Percentiles rank a stretch among this genome's conserved stretches.
Conservation (phyloP, 2,797 vertebrate species). For the Petrocephalus sullivani region DNA sequence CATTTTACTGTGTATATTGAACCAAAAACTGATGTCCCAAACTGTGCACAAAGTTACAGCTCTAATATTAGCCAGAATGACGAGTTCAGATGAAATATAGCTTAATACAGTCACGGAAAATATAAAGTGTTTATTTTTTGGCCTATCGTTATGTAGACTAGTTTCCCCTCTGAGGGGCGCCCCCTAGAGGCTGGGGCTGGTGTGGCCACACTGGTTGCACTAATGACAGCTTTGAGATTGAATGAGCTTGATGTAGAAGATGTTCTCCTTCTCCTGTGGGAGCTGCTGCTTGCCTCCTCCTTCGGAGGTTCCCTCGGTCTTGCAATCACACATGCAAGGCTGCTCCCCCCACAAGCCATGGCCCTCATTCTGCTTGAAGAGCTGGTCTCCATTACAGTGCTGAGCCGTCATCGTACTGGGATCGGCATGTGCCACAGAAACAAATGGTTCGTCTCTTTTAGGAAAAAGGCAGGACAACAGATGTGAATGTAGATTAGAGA, state of each 20-base stretch:
- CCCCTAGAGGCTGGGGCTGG: neutral
- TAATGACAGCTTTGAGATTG: slow-evolving; percentile 10
- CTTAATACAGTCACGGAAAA: neutral
- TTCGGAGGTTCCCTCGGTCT: neutral
- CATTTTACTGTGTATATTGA: no score
- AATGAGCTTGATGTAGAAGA: slow-evolving; percentile 22
- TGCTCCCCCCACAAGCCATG: neutral
- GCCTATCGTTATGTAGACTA: neutral
- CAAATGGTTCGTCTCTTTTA: neutral
- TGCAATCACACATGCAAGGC: slow-evolving; percentile 14
- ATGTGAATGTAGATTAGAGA: neutral
- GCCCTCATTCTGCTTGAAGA: neutral
- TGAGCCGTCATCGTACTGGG: neutral
- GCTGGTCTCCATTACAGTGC: slow-evolving; percentile 24
- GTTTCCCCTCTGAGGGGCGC: neutral
- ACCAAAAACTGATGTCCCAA: no score
- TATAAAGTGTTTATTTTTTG: neutral
- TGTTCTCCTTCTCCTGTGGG: slow-evolving; percentile 21
- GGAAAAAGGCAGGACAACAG: neutral
- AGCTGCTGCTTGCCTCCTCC: slow-evolving; percentile 27
- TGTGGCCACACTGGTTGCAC: neutral
- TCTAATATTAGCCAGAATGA: neutral
- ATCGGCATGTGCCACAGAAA: neutral
- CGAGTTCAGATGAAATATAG: neutral
- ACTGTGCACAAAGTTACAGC: neutral